Evolutionary conservation across 2,797 vertebrate genomes (phyloP), one percentile per base, ranked within the genome.

Genomic region (Orestias chungarensis): DNA sequence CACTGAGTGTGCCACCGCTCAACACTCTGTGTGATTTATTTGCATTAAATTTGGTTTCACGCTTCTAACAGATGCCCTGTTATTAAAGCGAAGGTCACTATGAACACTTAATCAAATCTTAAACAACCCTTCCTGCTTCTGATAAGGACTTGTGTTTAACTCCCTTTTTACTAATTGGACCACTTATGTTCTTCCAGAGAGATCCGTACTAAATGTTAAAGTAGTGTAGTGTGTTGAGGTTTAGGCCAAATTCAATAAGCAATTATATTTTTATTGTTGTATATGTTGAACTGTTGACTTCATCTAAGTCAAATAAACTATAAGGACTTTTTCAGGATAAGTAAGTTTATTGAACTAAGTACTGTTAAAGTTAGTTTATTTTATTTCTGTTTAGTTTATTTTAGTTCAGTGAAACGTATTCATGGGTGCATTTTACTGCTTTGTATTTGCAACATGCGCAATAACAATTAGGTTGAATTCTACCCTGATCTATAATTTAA

Each of bases 1-100:
- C 80, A 62, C 44, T 44, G 47, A 33, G 66, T 71, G 61, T 44
- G 73, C 54, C 66, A 46, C 75, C 74, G 76, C 71, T 82, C 75
- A 75, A 47, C 55, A 57, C 50, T 64, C 44, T 11, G 29, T 80
- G 82, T 88, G 85, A 92, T 90, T 82, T 86, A 89, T 86, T 81
- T 86, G 87, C 90, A 90, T 92, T 86, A 87, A 92, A 91, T 91
- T 68, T 85, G 71, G 77, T 89, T 86, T 87, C 88, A 90, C 78
- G 87, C 84, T 79, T 85, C 54, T 65, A 70, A 68, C 71, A 20
- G 71, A 81, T 77, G 77, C 74, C 68, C 42, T 62, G 17, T 3
- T 2, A 31, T 81, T 64, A 68, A 81, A 72, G 62, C 44, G 23
- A 84, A 86, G 79, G 86, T 85, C 86, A 83, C 46, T 57, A 55